Conservation (phyloP, 2,888 invertebrate species). For the Cataglyphis altisquamis region DNA sequence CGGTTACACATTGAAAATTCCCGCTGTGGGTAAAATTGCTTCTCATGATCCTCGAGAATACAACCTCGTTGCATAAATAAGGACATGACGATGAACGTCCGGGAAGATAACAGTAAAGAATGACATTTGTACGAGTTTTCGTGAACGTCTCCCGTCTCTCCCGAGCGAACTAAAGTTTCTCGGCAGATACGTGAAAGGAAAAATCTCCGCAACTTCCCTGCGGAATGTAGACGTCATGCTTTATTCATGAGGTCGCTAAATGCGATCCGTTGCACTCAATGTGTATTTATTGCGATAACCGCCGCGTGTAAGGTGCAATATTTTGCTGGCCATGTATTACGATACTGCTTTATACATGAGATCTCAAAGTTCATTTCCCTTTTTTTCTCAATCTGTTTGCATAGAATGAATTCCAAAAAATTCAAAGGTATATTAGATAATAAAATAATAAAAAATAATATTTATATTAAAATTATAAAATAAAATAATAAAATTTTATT, state of each 20-base stretch:
- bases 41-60: slow-evolving; percentile 41
- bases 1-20: slow-evolving; percentile 9
- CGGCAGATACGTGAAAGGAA: slow-evolving; percentile 67
- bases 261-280: slow-evolving; percentile 70
- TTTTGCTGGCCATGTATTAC: slow-evolving; percentile 63
- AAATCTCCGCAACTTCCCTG: slow-evolving; percentile 69
- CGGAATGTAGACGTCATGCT: slow-evolving; percentile 69
- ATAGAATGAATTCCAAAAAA: not conserved
- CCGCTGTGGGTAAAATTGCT: slow-evolving; percentile 27
- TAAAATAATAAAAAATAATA: not conserved
- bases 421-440: not conserved
- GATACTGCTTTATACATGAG: not conserved
- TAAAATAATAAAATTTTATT: not conserved
- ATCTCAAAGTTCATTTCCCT: not conserved
- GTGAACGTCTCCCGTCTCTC: slow-evolving; percentile 18
- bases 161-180: slow-evolving; percentile 53
- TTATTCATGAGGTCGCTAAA: slow-evolving; percentile 79
- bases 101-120: slow-evolving; percentile 39
- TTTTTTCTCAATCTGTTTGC: not conserved
- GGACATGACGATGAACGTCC: slow-evolving; percentile 51
- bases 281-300: slow-evolving; percentile 71
- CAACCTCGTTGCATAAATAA: slow-evolving; percentile 52
- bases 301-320: slow-evolving; percentile 54
- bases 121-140: slow-evolving; percentile 38
- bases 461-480: no score